Conservation (phyloP, 1,140 invertebrate species). For the Scaptomyza graminum region DNA sequence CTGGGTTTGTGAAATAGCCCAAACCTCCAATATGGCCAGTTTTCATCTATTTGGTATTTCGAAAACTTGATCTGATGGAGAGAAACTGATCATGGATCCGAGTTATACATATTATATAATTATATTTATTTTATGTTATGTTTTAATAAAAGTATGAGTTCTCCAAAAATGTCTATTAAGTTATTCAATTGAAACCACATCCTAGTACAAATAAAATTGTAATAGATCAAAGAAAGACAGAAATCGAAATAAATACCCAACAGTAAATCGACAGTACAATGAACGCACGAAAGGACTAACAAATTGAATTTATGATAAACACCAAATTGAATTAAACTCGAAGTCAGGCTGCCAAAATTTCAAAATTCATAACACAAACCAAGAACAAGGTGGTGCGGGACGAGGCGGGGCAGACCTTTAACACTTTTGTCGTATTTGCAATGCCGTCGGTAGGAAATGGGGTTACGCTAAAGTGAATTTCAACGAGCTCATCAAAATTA, state of each 20-base stretch:
- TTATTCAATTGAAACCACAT: not conserved
- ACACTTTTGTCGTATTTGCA: conserved; percentile 55
- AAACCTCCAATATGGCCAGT: too few species aligned
- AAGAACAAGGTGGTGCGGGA: not conserved
- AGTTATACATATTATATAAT: too few species aligned
- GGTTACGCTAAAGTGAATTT: conserved; percentile 67
- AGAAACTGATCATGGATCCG: too few species aligned
- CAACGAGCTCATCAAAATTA: conserved; percentile 79
- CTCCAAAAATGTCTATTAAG: not conserved
- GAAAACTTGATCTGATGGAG: too few species aligned
- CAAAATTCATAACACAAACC: conserved; percentile 70
- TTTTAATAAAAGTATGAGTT: too few species aligned
- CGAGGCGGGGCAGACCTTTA: conserved; percentile 34
- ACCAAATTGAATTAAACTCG: conserved; percentile 72
- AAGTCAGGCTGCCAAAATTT: conserved; percentile 67
- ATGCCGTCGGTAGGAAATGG: conserved; percentile 2
- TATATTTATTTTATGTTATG: too few species aligned
- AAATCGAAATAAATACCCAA: conserved; percentile 16
- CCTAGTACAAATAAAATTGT: not conserved
- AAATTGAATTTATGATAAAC: conserved; percentile 78
- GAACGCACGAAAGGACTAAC: conserved; percentile 56
- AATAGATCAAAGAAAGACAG: conserved; percentile 11
- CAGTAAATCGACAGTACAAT: conserved; percentile 27
- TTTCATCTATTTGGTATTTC: too few species aligned
- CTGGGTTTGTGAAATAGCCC: too few species aligned